phyloP scores from a whole-genome alignment of 2,797 vertebrate species.

The Danio aesculapii region DNA sequence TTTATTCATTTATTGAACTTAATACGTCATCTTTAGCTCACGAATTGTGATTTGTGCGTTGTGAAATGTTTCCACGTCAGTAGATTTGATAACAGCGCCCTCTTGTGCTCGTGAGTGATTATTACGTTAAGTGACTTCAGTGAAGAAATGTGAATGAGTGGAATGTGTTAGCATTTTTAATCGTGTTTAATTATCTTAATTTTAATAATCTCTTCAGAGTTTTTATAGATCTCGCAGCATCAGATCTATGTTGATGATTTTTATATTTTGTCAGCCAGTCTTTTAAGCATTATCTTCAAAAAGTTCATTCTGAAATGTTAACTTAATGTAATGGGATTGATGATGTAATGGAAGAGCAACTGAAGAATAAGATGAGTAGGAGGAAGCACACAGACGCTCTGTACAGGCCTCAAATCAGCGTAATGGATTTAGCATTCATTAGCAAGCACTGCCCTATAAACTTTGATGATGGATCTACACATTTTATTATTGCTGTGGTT shows the following conservation, averaged over 20 bases:
- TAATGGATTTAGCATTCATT: background rate
- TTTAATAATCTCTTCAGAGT: background rate
- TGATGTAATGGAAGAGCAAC: constrained; percentile 36
- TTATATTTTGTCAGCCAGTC: background rate
- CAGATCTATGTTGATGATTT: background rate
- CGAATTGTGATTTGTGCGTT: background rate
- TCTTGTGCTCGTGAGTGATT: background rate
- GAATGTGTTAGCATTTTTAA: background rate
- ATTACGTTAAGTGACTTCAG: background rate
- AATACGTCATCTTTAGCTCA: background rate
- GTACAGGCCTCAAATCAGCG: background rate
- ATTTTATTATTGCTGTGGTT: too few relatives aligned
- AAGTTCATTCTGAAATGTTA: background rate
- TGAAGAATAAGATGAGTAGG: background rate
- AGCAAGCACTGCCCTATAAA: background rate
- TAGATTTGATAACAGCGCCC: constrained; percentile 24
- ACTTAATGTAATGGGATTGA: constrained; percentile 16
- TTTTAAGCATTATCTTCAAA: background rate
- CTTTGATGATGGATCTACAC: too few relatives aligned
- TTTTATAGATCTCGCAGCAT: background rate
- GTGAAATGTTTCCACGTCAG: background rate
- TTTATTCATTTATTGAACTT: background rate
- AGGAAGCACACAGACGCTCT: background rate
- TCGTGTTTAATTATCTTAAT: background rate
- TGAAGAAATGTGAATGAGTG: background rate